Base-by-base conservation (phyloP, 1,140 invertebrate species). In the Drosophila ohnishii region DNA sequence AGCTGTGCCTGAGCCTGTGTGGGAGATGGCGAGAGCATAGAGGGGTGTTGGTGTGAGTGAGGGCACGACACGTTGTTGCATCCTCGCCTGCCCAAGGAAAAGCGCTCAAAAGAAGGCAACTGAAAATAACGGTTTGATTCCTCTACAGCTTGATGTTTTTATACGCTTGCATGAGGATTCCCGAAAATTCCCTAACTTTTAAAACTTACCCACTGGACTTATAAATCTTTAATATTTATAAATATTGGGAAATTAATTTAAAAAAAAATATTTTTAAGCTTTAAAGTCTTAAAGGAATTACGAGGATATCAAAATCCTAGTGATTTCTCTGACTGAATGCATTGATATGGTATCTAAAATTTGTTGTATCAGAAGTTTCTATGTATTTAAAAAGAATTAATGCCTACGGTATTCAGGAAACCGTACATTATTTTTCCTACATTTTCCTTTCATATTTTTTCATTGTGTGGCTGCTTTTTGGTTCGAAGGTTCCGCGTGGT, bases 1-100 rank as follows among this genome's bases (percentile, higher is more conserved):
- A 50, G 84, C 76, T 87, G 83, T 48, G 50, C 28, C n/a, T 64
- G 11, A 37, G 66, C 28, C 28, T 34, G 50, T 53, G 45, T 34
- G 39, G 14, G 53, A n/a, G 42, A 53, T 34, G 42, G 44, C 10
- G 50, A 45, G 44, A 42, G 45, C 55, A 42, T 28, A 34, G 44
- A 55, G 22, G 11, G 70, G 35, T 40, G 28, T 19, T 40, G 61
- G 64, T 75, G 82, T 82, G 75, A 82, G 83, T 76, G 71, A 51
- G 62, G 82, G 70, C 69, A 70, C 77, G 80, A 80, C 84, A 87
- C 84, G 84, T 87, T 87, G 84, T 87, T 87, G 84, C 84, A 87
- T 88, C 80, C 71, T 78, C 55, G 78, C 65, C 65, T 66, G 61
- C 55, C 65, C 66, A 35, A 76, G 39, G 39, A 32, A 61, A 47